These are phyloP conservation scores for Dioctria linearis DNA, from an alignment of 2,888 invertebrate species.

Conservation along the genomic window DNA sequence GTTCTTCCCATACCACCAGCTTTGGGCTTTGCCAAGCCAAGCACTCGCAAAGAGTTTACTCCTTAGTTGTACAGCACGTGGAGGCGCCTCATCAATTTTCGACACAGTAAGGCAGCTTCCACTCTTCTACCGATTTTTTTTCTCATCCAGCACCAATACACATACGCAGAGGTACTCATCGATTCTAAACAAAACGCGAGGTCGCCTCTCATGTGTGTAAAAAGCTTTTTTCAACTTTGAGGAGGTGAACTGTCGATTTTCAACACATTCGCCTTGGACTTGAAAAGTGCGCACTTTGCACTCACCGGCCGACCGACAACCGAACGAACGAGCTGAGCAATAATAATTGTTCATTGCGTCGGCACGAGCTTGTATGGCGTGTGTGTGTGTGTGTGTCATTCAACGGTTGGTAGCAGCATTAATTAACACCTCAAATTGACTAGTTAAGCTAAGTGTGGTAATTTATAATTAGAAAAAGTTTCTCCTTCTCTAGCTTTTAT, in stretches of 20 bases:
- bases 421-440: conserved; percentile 22
- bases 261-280: conserved; percentile 43
- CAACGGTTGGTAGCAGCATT: background rate
- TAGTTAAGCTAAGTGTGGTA: background rate
- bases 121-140: background rate
- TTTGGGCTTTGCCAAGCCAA: background rate
- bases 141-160: background rate
- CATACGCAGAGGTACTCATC: background rate
- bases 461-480: conserved; percentile 26
- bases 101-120: conserved; percentile 10
- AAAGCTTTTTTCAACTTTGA: background rate
- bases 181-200: background rate
- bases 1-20: conserved; percentile 1
- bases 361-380: background rate
- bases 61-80: background rate
- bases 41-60: background rate
- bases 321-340: background rate
- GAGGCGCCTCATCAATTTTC: conserved; percentile 39
- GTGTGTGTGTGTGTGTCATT: background rate
- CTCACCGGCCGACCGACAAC: conserved; percentile 9
- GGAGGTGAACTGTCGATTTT: background rate
- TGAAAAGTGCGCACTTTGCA: conserved; percentile 43
- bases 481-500: conserved; percentile 4
- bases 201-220: background rate
- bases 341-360: conserved; percentile 9